These are phyloP conservation scores for Sialia sialis DNA, from an alignment of 2,113 vertebrate genomes.

Conservation along the genomic window DNA sequence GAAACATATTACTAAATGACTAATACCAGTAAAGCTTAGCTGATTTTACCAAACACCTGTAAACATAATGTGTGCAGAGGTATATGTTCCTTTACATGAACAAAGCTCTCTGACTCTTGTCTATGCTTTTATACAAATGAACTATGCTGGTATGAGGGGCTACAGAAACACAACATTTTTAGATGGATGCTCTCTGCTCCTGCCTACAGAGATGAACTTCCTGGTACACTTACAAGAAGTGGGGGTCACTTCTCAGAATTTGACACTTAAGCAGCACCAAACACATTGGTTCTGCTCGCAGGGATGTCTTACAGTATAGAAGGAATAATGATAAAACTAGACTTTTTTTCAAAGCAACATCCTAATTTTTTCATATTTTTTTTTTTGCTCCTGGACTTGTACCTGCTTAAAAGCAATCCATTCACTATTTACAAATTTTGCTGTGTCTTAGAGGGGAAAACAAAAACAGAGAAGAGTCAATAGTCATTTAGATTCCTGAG, in stretches of 20 bases:
- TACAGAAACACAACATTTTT: not conserved
- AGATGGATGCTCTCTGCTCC: not conserved
- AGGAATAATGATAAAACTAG: not conserved
- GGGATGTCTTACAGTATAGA: fast-evolving
- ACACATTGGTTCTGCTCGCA: not conserved
- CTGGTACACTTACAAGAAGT: slow-evolving; percentile 27
- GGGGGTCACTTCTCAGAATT: slow-evolving; percentile 33
- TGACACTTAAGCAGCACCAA: not conserved
- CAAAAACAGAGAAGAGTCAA: not conserved
- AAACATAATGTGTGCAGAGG: not conserved
- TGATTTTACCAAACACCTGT: not conserved
- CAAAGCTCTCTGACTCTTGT: not conserved
- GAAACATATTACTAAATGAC: not conserved
- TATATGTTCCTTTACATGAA: fast-evolving
- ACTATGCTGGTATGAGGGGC: not conserved
- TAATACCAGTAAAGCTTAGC: not conserved
- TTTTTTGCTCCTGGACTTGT: not conserved
- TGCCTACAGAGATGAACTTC: not conserved
- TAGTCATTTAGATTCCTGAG: not conserved
- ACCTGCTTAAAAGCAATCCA: not conserved
- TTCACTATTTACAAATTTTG: not conserved
- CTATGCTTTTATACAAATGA: not conserved
- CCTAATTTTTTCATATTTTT: not conserved
- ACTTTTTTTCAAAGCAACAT: not conserved
- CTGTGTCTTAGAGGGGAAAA: not conserved